Conservation (phyloP, 1,140 invertebrate species). For the Drosophila melanogaster region Release_6_plus_ISO1_MT NT_033779.5:5313501-5314000, state of each 20-base stretch:
- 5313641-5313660: slow-evolving; percentile 39
- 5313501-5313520: slow-evolving; percentile 72
- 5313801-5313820: slow-evolving; percentile 77
- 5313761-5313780: slow-evolving; percentile 75
- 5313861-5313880: slow-evolving; percentile 70
- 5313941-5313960: neutral
- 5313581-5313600: neutral
- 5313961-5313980: no score
- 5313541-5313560: slow-evolving; percentile 83
- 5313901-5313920: neutral
- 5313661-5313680: slow-evolving; percentile 49
- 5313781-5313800: slow-evolving; percentile 80
- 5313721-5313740: slow-evolving; percentile 51
- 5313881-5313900: slow-evolving; percentile 54
- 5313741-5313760: slow-evolving; percentile 52
- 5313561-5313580: slow-evolving; percentile 21
- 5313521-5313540: slow-evolving; percentile 83
- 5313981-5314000: no score
- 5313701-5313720: slow-evolving; percentile 60
- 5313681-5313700: slow-evolving; percentile 61
- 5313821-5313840: slow-evolving; percentile 67
- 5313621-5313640: slow-evolving; percentile 4
- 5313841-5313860: slow-evolving; percentile 76
- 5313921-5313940: slow-evolving; percentile 43
- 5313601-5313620: slow-evolving; percentile 7